Conservation (phyloP, 2,888 invertebrate species). For the Chrysotoxum bicinctum region DNA sequence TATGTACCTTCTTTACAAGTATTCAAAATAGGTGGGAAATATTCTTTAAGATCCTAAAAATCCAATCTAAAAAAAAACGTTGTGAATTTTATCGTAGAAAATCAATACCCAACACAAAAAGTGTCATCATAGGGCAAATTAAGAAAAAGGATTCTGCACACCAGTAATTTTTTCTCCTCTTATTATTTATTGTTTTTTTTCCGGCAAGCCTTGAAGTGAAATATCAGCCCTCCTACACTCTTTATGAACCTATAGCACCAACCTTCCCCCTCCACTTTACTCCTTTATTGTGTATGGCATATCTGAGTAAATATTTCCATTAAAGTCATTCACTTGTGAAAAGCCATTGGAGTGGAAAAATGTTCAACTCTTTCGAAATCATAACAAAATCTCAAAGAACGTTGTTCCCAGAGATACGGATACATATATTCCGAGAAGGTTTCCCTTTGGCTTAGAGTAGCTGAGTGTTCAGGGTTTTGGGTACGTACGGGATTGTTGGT, state of each 20-base stretch:
- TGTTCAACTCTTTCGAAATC: slow-evolving; percentile 70
- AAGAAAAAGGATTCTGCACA: slow-evolving; percentile 53
- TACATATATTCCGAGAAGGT: not conserved
- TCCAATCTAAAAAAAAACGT: slow-evolving; percentile 13
- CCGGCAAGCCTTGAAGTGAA: slow-evolving; percentile 56
- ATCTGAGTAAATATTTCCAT: slow-evolving; percentile 65
- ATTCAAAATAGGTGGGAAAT: not conserved
- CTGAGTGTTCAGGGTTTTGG: not conserved
- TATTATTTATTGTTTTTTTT: slow-evolving; percentile 11
- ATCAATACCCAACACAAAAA: slow-evolving; percentile 50
- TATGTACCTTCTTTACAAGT: not conserved
- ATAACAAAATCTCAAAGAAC: slow-evolving; percentile 61
- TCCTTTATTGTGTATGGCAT: slow-evolving; percentile 19
- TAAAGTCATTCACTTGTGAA: slow-evolving; percentile 70
- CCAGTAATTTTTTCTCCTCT: not conserved
- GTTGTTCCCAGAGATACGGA: not conserved
- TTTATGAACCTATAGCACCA: not conserved
- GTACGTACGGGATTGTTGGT: slow-evolving; percentile 32
- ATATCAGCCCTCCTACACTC: slow-evolving; percentile 44
- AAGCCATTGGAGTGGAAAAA: slow-evolving; percentile 69
- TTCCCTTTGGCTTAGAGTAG: not conserved
- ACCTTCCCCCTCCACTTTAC: not conserved
- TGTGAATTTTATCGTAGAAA: slow-evolving; percentile 22
- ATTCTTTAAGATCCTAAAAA: not conserved
- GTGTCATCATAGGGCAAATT: slow-evolving; percentile 56